phyloP scores from a whole-genome alignment of 2,888 invertebrate genomes.

The Polydrusus cervinus region DNA sequence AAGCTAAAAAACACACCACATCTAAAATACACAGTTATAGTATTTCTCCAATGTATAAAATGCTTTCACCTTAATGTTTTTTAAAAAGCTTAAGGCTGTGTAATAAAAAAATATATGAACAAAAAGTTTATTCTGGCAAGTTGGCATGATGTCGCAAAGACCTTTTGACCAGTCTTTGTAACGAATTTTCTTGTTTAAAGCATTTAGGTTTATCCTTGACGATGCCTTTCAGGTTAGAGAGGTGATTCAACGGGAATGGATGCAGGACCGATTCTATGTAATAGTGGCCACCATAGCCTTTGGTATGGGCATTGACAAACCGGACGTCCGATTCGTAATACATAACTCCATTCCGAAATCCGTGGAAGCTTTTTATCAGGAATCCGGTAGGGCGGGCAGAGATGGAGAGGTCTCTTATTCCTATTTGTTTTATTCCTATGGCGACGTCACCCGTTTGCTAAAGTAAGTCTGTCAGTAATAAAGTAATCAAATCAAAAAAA shows the following conservation, averaged over 20 bases:
- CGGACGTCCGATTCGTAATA: slow-evolving; percentile 95
- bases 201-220: background rate
- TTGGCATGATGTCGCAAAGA: too few relatives aligned
- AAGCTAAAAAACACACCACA: too few relatives aligned
- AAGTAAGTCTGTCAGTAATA: slow-evolving; percentile 57
- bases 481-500: too few relatives aligned
- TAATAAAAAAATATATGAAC: too few relatives aligned
- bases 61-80: too few relatives aligned
- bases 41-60: too few relatives aligned
- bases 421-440: slow-evolving; percentile 90
- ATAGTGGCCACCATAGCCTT: slow-evolving; percentile 99
- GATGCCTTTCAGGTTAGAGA: slow-evolving; percentile 74
- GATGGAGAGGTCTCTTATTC: slow-evolving; percentile 92
- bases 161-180: too few relatives aligned
- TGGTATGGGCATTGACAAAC: slow-evolving; percentile 99
- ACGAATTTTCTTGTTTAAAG: too few relatives aligned
- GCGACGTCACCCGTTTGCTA: slow-evolving; percentile 83
- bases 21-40: too few relatives aligned
- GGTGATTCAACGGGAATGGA: slow-evolving; percentile 88
- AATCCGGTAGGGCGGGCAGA: slow-evolving; percentile 96
- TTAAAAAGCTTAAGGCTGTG: too few relatives aligned
- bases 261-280: slow-evolving; percentile 84
- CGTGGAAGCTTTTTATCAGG: slow-evolving; percentile 98
- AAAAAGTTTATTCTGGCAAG: too few relatives aligned
- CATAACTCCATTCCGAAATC: slow-evolving; percentile 96